Conservation (phyloP, 2,113 vertebrate species). For the Brienomyrus brachyistius region DNA sequence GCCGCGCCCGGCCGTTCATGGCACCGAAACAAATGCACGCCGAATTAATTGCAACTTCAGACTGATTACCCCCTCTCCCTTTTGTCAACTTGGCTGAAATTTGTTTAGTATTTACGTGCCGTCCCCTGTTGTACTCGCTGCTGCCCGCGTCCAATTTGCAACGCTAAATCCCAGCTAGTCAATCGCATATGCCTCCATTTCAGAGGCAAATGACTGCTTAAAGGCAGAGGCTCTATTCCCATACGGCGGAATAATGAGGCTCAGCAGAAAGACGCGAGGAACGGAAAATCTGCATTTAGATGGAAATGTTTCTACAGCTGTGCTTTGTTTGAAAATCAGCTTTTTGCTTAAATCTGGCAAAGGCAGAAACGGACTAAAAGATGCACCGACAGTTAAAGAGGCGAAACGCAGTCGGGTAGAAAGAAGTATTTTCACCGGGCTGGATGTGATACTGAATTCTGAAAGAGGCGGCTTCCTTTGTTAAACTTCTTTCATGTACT, state of each 20-base stretch:
- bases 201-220: background rate
- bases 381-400: background rate
- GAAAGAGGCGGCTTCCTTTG: background rate
- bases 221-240: background rate
- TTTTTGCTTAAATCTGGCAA: background rate
- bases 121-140: background rate
- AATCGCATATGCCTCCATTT: slow-evolving; percentile 7
- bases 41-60: background rate
- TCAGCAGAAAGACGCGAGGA: background rate
- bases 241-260: background rate
- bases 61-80: background rate
- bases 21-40: background rate
- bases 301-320: slow-evolving; percentile 23
- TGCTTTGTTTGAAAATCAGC: slow-evolving; percentile 14
- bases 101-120: background rate
- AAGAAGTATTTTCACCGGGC: background rate
- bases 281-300: slow-evolving; percentile 27
- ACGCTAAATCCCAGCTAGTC: background rate
- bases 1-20: background rate
- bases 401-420: background rate
- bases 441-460: background rate
- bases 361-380: background rate
- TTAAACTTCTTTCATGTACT: slow-evolving; percentile 2
- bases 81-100: slow-evolving; percentile 11
- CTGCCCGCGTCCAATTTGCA: background rate